phyloP scores from a whole-genome alignment of 2,888 invertebrate genomes.

The Rutpela maculata region DNA sequence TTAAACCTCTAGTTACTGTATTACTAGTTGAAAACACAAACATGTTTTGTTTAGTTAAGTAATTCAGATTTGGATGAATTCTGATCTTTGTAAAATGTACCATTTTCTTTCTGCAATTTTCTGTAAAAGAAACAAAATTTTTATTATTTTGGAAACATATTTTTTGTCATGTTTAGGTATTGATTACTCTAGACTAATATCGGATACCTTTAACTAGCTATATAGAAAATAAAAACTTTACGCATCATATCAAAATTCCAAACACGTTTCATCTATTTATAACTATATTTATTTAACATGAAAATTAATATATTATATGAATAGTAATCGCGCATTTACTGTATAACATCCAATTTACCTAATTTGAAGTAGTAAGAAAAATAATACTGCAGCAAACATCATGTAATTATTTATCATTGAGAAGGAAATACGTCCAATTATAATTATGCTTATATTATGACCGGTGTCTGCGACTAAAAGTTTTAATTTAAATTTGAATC shows the following conservation, averaged over 20 bases:
- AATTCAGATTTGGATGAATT: too few relatives aligned
- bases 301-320: background rate
- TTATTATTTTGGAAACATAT: too few relatives aligned
- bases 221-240: background rate
- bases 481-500: slow-evolving; percentile 1
- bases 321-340: background rate
- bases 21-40: too few relatives aligned
- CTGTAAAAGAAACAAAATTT: too few relatives aligned
- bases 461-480: background rate
- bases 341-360: background rate
- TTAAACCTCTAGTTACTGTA: too few relatives aligned
- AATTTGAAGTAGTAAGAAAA: background rate
- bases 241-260: background rate
- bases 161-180: too few relatives aligned
- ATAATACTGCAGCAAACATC: slow-evolving; percentile 7
- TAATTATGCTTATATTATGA: background rate
- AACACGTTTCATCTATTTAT: background rate
- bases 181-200: too few relatives aligned
- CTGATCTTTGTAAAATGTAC: too few relatives aligned
- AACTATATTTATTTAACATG: background rate
- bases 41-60: too few relatives aligned
- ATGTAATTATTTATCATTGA: slow-evolving; percentile 6
- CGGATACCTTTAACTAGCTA: too few relatives aligned
- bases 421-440: background rate
- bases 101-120: too few relatives aligned